Evolutionary conservation across 2,888 invertebrate species (phyloP), one percentile per base, ranked within the genome.

Genomic region (Acronicta leporina): DNA sequence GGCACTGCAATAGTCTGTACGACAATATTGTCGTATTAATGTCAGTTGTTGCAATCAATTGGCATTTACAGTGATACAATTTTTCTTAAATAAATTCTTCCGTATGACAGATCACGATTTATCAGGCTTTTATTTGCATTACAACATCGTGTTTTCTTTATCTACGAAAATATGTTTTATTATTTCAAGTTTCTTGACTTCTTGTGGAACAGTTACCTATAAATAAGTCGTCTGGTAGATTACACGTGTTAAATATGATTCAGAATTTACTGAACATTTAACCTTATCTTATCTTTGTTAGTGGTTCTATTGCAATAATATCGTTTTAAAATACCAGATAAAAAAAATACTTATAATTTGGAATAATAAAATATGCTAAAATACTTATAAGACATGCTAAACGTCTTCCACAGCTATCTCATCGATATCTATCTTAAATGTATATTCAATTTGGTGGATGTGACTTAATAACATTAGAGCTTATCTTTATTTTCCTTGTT

Each of bases 101-200:
- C 40, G 48, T 69, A 66, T 67, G 75, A 75, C 71, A 77, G 74
- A 77, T 74, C 75, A 77, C 78, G 75, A 77, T 58, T 62, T 68
- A 49, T 27, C 38, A 20, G 35, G 46, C 55, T 65, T 63, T 63
- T 64, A 48, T 54, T 13, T 33, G 10, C 5, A 20, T 20, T 20
- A 3, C 20, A 20, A 35, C n/a, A 33, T 51, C n/a, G n/a, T 58
- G 46, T 65, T 54, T 60, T 63, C 54, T 62, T 61, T 67, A 63
- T 65, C 61, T 47, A 47, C 53, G 48, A 59, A n/a, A 70, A 63
- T 41, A 14, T 3, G 27, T 64, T 74, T 50, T 64, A 50, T 61
- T 53, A 70, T 59, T 49, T 38, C 42, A 60, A 15, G 45, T 38
- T 74, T 61, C 49, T 44, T 30, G 52, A 16, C 20, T 48, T 33